Percentiles rank a stretch among this genome's conserved stretches.
Conservation (phyloP, 2,113 vertebrate species). For the Takifugu flavidus region DNA sequence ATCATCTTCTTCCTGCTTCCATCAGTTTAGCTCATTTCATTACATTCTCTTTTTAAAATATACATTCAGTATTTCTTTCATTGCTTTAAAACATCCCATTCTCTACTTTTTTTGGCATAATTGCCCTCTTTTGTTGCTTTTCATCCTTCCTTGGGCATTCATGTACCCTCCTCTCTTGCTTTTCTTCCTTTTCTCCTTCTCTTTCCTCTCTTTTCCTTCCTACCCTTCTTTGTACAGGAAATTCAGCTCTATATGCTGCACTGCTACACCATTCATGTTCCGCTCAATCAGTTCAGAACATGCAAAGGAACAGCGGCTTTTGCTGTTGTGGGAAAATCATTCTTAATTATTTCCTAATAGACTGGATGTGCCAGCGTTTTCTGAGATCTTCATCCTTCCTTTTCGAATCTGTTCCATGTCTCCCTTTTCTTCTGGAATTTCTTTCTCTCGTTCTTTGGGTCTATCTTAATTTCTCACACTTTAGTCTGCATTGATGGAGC, state of each 20-base stretch:
- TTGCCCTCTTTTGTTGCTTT: conserved; percentile 20
- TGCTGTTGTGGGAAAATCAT: not conserved
- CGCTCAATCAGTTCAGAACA: conserved; percentile 19
- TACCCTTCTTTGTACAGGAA: conserved; percentile 11
- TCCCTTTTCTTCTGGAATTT: conserved; percentile 17
- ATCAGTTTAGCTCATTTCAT: conserved; percentile 31
- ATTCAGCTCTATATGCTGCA: conserved; percentile 3
- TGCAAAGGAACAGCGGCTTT: conserved; percentile 22
- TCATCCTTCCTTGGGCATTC: conserved; percentile 19
- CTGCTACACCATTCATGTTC: conserved; percentile 37
- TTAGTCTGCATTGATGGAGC: conserved; percentile 16
- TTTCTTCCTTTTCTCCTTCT: conserved; percentile 2
- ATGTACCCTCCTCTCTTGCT: conserved; percentile 13
- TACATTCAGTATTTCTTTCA: conserved; percentile 23
- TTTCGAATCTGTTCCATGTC: conserved; percentile 10
- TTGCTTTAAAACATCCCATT: not conserved
- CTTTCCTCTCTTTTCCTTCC: not conserved
- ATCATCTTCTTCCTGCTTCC: not conserved
- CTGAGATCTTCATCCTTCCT: conserved; percentile 33
- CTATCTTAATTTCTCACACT: conserved; percentile 14
- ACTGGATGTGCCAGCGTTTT: conserved; percentile 9
- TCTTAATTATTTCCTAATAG: conserved; percentile 27
- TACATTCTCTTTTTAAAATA: not conserved
- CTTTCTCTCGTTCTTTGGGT: conserved; percentile 9
- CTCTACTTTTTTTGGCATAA: conserved; percentile 7